These are phyloP conservation scores for Cochlearius cochlearius DNA, from an alignment of 2,113 vertebrate genomes.

Conservation along the genomic window DNA sequence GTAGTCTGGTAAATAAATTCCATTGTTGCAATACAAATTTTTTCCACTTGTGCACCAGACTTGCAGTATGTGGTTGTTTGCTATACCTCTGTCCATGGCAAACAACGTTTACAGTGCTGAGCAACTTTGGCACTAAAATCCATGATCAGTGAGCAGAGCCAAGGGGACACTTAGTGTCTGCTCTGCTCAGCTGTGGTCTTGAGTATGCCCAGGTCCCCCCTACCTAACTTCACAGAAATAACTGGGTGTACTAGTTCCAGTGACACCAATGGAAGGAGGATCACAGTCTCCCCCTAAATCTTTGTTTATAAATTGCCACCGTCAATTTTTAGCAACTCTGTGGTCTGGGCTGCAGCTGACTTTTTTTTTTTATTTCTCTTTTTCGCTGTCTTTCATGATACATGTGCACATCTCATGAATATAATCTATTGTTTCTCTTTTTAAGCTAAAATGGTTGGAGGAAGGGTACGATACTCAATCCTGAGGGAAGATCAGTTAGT, in stretches of 20 bases:
- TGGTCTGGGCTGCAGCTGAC: neutral
- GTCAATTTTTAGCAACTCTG: neutral
- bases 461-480: neutral
- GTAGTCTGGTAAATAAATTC: neutral
- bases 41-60: neutral
- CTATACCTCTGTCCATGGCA: rapidly evolving
- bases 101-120: neutral
- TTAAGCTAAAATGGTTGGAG: neutral
- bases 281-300: neutral
- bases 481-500: neutral
- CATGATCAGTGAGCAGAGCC: neutral
- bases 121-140: neutral
- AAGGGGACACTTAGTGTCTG: neutral
- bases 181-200: neutral
- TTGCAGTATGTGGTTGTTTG: neutral
- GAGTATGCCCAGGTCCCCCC: neutral
- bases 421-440: neutral
- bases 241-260: neutral
- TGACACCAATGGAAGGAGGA: neutral
- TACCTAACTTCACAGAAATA: neutral
- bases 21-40: neutral
- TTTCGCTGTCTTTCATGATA: neutral
- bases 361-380: neutral
- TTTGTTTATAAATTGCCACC: neutral
- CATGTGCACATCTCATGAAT: neutral